These are phyloP conservation scores for Tachycineta bicolor DNA, from an alignment of 2,113 vertebrate species.

Conservation along the genomic window DNA sequence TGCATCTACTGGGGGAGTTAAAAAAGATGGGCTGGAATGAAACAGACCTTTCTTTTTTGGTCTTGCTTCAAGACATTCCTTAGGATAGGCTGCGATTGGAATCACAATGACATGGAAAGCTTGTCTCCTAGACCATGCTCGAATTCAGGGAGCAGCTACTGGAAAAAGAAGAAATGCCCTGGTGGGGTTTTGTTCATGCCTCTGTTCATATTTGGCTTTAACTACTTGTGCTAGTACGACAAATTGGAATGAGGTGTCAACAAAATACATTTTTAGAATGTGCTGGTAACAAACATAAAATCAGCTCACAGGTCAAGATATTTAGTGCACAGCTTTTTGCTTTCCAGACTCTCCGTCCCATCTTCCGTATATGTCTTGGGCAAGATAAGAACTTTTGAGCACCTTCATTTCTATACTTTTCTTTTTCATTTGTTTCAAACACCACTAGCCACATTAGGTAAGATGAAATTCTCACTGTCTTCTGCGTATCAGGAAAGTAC, in stretches of 20 bases:
- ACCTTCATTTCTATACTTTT: background rate
- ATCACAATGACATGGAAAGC: background rate
- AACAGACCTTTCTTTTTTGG: background rate
- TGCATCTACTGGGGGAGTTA: background rate
- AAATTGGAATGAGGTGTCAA: background rate
- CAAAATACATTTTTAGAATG: background rate
- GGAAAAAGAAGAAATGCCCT: background rate
- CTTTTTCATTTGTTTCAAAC: conserved; percentile 27
- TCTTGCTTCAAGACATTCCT: background rate
- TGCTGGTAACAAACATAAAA: background rate
- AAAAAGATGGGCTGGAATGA: background rate
- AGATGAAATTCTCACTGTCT: conserved; percentile 38
- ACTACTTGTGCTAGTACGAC: background rate
- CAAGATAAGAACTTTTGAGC: background rate
- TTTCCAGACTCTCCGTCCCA: background rate
- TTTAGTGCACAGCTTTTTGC: background rate
- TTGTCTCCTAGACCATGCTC: background rate
- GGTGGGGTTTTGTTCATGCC: background rate
- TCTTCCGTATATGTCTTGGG: conserved; percentile 1
- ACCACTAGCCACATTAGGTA: background rate
- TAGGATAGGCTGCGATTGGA: background rate
- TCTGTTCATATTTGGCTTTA: background rate
- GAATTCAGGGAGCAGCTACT: background rate
- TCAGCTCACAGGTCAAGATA: background rate
- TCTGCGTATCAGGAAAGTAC: background rate